A percentile compares a stretch with the other conserved stretches of the same genome.
Evolutionary conservation across 2,797 vertebrate genomes (phyloP).

Genomic region (Galago senegalensis): DNA sequence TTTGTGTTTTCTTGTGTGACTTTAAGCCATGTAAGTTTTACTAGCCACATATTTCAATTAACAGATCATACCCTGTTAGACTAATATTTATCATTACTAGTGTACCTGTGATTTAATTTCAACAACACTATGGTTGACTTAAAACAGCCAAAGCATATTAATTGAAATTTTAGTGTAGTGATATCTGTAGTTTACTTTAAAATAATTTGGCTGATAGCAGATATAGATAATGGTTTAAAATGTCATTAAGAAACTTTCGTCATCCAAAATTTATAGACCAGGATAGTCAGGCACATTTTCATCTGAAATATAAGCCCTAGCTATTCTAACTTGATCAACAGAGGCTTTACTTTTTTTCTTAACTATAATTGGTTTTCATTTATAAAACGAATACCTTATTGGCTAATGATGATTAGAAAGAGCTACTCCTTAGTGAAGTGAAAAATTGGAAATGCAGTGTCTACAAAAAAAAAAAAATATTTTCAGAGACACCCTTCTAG

Average conservation of each 20-base stretch:
- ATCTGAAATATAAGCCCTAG: neutral
- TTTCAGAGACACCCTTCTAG: neutral
- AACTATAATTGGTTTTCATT: neutral
- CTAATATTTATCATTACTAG: neutral
- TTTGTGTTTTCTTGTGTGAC: neutral
- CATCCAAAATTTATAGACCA: neutral
- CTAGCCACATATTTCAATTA: neutral
- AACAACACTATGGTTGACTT: neutral
- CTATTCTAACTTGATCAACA: neutral
- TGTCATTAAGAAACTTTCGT: neutral
- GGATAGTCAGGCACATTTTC: neutral
- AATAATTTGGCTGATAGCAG: neutral
- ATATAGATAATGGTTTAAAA: neutral
- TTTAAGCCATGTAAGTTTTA: neutral
- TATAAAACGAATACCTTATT: neutral
- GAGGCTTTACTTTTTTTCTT: neutral
- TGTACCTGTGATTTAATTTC: neutral
- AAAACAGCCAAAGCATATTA: neutral
- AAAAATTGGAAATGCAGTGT: neutral
- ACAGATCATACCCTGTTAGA: no score
- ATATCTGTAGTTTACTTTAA: neutral
- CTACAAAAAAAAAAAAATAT: neutral
- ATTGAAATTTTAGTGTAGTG: neutral
- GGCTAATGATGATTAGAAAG: neutral
- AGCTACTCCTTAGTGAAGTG: neutral